A percentile compares a stretch with the other conserved stretches of the same genome.
Conservation (phyloP, 2,113 vertebrate genomes). For the Nanger granti region DNA sequence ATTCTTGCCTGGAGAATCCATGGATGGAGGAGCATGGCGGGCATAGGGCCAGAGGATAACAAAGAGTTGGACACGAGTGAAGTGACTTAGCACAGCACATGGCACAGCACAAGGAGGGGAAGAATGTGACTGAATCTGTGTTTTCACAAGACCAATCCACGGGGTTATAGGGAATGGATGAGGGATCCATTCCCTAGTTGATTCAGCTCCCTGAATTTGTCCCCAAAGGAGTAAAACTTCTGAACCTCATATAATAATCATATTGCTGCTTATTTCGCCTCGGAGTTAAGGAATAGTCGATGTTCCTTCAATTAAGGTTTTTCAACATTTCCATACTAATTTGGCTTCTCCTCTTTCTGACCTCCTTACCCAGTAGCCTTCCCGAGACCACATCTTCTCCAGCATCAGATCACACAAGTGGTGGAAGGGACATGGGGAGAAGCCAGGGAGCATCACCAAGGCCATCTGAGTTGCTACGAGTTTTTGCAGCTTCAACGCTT, state of each 20-base stretch:
- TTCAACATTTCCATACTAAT: neutral
- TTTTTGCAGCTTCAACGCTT: neutral
- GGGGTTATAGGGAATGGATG: neutral
- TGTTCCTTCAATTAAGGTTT: neutral
- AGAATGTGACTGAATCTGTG: neutral
- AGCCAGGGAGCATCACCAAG: neutral
- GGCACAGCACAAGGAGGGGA: neutral
- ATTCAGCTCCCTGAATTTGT: neutral
- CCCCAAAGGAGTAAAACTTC: neutral
- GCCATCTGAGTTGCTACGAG: neutral
- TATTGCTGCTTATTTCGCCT: neutral
- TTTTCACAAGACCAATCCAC: neutral
- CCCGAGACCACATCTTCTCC: neutral
- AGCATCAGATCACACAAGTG: neutral
- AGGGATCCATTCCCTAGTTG: neutral
- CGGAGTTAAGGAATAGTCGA: neutral
- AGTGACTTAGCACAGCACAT: neutral
- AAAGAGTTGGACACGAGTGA: neutral
- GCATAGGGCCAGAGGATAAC: neutral
- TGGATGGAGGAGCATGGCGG: neutral
- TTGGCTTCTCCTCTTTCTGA: neutral
- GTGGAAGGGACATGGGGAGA: rapidly evolving
- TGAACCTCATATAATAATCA: neutral
- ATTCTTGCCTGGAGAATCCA: neutral
- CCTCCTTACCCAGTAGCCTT: neutral